These are phyloP conservation scores for Xenopus tropicalis DNA, from an alignment of 2,113 vertebrate genomes.

Conservation along the genomic window DNA sequence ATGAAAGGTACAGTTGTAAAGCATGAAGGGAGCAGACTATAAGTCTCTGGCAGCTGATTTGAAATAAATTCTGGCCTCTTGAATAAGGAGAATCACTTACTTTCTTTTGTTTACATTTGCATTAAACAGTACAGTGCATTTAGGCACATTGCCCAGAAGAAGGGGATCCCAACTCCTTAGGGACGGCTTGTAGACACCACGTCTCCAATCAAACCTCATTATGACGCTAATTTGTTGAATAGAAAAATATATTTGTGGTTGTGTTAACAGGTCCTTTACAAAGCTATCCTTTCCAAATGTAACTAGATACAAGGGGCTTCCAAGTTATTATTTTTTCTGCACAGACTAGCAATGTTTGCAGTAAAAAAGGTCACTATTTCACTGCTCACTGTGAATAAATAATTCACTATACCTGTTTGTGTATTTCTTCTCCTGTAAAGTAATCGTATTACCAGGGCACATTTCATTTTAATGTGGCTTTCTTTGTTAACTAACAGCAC, in stretches of 20 bases:
- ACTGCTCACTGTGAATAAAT: slow-evolving; percentile 52
- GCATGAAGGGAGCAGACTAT: slow-evolving; percentile 56
- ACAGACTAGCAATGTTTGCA: slow-evolving; percentile 54
- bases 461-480: slow-evolving; percentile 52
- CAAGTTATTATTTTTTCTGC: slow-evolving; percentile 49
- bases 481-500: slow-evolving; percentile 44
- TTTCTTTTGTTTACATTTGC: slow-evolving; percentile 67
- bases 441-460: slow-evolving; percentile 55
- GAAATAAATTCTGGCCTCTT: slow-evolving; percentile 60
- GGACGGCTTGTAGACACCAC: slow-evolving; percentile 75
- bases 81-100: slow-evolving; percentile 45
- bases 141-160: slow-evolving; percentile 60
- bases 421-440: slow-evolving; percentile 57
- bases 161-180: slow-evolving; percentile 73
- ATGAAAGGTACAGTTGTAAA: slow-evolving; percentile 64
- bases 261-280: slow-evolving; percentile 77
- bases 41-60: slow-evolving; percentile 59
- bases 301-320: slow-evolving; percentile 58
- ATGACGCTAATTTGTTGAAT: slow-evolving; percentile 82
- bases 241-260: slow-evolving; percentile 75
- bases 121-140: slow-evolving; percentile 64
- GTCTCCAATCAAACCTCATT: slow-evolving; percentile 83
- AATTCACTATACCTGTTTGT: slow-evolving; percentile 54
- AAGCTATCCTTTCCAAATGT: slow-evolving; percentile 53
- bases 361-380: slow-evolving; percentile 53